Percentiles rank a stretch among this genome's conserved stretches.
phyloP scores from a whole-genome alignment of 35 echinoderm and acorn worm species.

The Ptychodera flava region DNA sequence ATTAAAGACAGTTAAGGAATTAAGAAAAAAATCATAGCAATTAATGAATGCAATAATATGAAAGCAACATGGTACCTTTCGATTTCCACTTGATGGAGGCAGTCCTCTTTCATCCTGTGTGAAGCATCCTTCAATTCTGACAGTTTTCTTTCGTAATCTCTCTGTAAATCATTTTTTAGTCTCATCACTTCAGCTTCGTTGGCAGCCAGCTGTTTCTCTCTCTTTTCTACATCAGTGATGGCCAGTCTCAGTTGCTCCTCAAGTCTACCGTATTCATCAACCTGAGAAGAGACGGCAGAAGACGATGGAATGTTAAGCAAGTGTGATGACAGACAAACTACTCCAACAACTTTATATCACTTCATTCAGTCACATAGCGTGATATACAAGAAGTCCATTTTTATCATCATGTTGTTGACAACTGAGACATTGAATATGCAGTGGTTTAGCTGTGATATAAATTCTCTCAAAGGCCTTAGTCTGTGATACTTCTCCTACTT shows the following conservation, averaged over 20 bases:
- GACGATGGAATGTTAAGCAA: background rate
- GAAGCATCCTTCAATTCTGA: constrained; percentile 79
- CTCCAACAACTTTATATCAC: too few relatives aligned
- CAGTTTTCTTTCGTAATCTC: constrained; percentile 73
- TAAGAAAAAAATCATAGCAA: too few relatives aligned
- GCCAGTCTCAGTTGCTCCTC: constrained; percentile 69
- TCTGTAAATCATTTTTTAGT: constrained; percentile 53
- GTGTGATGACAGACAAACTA: background rate
- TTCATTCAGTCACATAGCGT: too few relatives aligned
- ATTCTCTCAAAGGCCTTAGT: too few relatives aligned
- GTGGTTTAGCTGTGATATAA: too few relatives aligned
- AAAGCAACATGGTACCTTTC: too few relatives aligned
- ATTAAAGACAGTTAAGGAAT: too few relatives aligned
- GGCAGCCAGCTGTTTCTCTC: constrained; percentile 77
- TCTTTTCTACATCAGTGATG: constrained; percentile 68
- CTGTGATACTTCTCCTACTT: too few relatives aligned
- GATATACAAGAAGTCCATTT: too few relatives aligned
- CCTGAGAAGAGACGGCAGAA: constrained; percentile 15
- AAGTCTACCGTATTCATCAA: constrained; percentile 60
- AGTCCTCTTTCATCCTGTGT: constrained; percentile 84
- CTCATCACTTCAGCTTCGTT: constrained; percentile 71
- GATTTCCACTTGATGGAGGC: constrained; percentile 82
- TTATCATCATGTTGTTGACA: too few relatives aligned
- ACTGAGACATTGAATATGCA: too few relatives aligned
- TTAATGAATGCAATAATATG: too few relatives aligned